Percentiles rank a stretch among this genome's conserved stretches.
phyloP scores from a whole-genome alignment of 2,113 vertebrate genomes.

The Malaclemys terrapin region DNA sequence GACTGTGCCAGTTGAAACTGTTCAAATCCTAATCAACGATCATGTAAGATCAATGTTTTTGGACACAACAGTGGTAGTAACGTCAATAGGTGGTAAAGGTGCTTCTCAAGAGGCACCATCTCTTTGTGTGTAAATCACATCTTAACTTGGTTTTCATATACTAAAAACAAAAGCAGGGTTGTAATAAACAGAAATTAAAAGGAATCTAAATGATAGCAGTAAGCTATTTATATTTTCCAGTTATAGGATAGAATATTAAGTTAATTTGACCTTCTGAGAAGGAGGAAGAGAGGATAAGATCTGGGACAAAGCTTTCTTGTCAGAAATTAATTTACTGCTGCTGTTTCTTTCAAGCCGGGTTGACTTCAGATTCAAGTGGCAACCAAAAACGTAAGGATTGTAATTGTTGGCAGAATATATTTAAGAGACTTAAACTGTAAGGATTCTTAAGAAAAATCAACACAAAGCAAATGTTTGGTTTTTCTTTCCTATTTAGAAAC shows the following conservation, averaged over 20 bases:
- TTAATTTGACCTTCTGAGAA: background rate
- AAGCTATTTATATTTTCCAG: background rate
- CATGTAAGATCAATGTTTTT: background rate
- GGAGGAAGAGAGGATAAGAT: background rate
- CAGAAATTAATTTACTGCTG: background rate
- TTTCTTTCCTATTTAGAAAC: background rate
- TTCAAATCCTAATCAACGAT: background rate
- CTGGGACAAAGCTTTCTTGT: background rate
- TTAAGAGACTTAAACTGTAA: background rate
- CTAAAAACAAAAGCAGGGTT: background rate
- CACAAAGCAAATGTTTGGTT: background rate
- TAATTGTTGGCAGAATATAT: background rate
- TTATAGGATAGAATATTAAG: background rate
- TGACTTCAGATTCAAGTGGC: background rate
- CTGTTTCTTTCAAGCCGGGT: background rate
- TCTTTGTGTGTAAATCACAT: background rate
- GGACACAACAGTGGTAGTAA: background rate
- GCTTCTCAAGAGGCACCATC: background rate
- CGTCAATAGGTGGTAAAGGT: background rate
- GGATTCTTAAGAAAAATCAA: background rate
- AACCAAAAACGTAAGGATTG: background rate
- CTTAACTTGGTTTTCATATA: background rate
- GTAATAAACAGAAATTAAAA: background rate
- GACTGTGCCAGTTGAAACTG: background rate
- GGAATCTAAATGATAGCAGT: background rate